Conservation (phyloP, 2,797 vertebrate species). For the Podarcis siculus region DNA sequence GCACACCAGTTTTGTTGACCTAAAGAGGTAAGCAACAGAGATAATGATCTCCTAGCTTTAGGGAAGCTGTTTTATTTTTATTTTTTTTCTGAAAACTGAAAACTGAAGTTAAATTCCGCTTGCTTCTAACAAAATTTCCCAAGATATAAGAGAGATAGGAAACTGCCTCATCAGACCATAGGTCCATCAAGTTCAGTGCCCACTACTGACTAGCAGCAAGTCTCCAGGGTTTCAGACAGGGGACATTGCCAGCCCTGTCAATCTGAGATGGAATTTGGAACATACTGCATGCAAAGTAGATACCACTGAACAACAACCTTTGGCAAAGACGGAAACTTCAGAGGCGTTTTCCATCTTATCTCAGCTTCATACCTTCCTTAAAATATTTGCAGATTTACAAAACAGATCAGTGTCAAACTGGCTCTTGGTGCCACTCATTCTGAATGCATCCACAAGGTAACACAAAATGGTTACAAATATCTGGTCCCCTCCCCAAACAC, state of each 20-base stretch:
- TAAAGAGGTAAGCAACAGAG: neutral
- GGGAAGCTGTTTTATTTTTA: neutral
- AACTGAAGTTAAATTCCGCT: neutral
- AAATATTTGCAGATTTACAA: neutral
- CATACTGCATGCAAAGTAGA: too few relatives aligned
- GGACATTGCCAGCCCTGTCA: too few relatives aligned
- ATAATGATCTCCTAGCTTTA: neutral
- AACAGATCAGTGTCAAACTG: neutral
- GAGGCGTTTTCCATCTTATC: neutral
- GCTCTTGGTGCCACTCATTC: too few relatives aligned
- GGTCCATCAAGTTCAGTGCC: too few relatives aligned
- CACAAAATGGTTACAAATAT: too few relatives aligned
- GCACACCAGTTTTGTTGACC: neutral
- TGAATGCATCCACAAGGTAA: too few relatives aligned
- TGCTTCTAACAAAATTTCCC: neutral
- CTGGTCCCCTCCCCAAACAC: too few relatives aligned
- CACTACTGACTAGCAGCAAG: too few relatives aligned
- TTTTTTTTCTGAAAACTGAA: neutral
- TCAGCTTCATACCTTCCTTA: neutral
- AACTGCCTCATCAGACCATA: neutral
- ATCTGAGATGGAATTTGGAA: too few relatives aligned
- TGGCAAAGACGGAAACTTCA: neutral
- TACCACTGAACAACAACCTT: too few relatives aligned
- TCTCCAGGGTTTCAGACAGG: too few relatives aligned
- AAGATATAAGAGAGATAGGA: neutral